Percentiles rank a stretch among this genome's conserved stretches.
Conservation (phyloP, 2,888 invertebrate species). For the Aphelenchoides bicaudatus region DNA sequence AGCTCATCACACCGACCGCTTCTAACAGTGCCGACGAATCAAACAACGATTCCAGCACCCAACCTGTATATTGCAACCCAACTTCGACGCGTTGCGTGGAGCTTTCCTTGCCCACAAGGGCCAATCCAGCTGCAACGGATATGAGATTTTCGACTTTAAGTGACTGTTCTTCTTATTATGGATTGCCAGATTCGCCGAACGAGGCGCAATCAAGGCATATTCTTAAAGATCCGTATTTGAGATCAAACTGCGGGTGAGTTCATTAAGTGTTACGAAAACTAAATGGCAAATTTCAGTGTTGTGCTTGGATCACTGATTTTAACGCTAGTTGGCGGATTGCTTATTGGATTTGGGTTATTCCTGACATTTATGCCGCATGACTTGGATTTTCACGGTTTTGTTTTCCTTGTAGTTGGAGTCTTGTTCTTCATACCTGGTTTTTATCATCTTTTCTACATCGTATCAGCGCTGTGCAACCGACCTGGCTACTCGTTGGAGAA, state of each 20-base stretch:
- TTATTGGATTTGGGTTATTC: constrained; percentile 37
- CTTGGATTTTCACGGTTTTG: constrained; percentile 46
- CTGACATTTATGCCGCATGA: constrained; percentile 42
- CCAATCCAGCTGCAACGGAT: constrained; percentile 3
- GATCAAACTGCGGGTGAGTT: too few species aligned
- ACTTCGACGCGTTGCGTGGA: constrained; percentile 11
- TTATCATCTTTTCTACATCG: constrained; percentile 57
- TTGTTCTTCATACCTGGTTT: constrained; percentile 56
- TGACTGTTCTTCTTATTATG: constrained; percentile 41
- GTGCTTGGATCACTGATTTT: constrained; percentile 49
- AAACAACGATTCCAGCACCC: neutral
- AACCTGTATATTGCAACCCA: constrained; percentile 17
- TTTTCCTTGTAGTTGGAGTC: constrained; percentile 41
- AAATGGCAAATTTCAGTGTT: constrained; percentile 50
- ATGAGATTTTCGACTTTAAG: constrained; percentile 35
- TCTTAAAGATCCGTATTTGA: too few species aligned
- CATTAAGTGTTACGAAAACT: too few species aligned
- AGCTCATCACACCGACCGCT: neutral
- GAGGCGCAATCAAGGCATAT: constrained; percentile 31
- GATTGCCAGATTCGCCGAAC: constrained; percentile 31
- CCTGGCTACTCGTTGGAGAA: constrained; percentile 58
- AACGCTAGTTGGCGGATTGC: constrained; percentile 43
- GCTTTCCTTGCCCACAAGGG: constrained; percentile 1
- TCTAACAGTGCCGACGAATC: neutral
- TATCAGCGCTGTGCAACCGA: constrained; percentile 52